Evolutionary conservation across 2,797 vertebrate species (phyloP).

Genomic region (Poecilia gillii): DNA sequence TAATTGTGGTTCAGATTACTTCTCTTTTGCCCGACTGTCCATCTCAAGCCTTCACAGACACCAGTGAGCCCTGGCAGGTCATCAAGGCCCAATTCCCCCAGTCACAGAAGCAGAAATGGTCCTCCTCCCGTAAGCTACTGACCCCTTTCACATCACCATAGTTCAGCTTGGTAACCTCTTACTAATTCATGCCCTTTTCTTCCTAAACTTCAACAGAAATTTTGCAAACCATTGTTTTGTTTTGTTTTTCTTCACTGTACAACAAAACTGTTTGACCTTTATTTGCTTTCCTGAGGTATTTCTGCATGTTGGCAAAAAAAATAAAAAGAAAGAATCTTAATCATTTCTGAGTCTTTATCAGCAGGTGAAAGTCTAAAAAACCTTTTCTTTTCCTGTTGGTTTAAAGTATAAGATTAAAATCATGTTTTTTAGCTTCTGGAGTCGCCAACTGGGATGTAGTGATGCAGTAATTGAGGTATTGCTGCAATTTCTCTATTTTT

Average conservation of each 20-base stretch:
- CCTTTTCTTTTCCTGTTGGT: background rate
- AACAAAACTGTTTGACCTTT: background rate
- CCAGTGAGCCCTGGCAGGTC: too few species aligned
- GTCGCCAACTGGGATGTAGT: background rate
- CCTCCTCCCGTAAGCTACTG: background rate
- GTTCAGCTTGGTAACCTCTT: background rate
- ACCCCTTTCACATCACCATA: background rate
- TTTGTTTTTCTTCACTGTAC: background rate
- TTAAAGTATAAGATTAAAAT: background rate
- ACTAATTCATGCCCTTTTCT: background rate
- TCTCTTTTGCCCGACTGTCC: background rate
- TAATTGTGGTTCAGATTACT: background rate
- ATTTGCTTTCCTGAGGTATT: background rate
- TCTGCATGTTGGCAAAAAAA: background rate
- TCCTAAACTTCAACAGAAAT: background rate
- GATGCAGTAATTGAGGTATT: background rate
- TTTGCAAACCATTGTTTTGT: background rate
- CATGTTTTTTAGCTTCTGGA: background rate
- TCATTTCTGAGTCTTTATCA: background rate
- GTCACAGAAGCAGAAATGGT: background rate
- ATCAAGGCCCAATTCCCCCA: background rate
- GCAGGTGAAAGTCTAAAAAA: background rate
- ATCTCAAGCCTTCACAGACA: background rate
- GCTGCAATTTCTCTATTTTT: background rate
- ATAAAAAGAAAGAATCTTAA: too few species aligned